Percentiles rank a stretch among this genome's conserved stretches.
These are phyloP conservation scores for pig (Sus scrofa) DNA, from an alignment of 2,113 vertebrate genomes.

Conservation along the genomic window T2T-Sscrofa CM000813.6:152045501-152046000, in stretches of 20 bases:
- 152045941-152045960: too few species aligned
- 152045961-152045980: not conserved
- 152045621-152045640: not conserved
- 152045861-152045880: slow-evolving; percentile 43
- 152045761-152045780: not conserved
- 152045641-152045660: slow-evolving; percentile 17
- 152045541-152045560: not conserved
- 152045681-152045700: not conserved
- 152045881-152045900: slow-evolving; percentile 37
- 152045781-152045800: not conserved
- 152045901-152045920: not conserved
- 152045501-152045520: not conserved
- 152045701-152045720: not conserved
- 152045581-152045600: not conserved
- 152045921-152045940: not conserved
- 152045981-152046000: slow-evolving; percentile 53
- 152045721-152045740: slow-evolving; percentile 24
- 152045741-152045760: not conserved
- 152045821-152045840: not conserved
- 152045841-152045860: not conserved
- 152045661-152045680: not conserved
- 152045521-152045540: not conserved
- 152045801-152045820: not conserved
- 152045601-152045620: not conserved
- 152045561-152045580: not conserved